Base-by-base conservation (phyloP, 2,888 invertebrate genomes). In the Apoderus coryli region DNA sequence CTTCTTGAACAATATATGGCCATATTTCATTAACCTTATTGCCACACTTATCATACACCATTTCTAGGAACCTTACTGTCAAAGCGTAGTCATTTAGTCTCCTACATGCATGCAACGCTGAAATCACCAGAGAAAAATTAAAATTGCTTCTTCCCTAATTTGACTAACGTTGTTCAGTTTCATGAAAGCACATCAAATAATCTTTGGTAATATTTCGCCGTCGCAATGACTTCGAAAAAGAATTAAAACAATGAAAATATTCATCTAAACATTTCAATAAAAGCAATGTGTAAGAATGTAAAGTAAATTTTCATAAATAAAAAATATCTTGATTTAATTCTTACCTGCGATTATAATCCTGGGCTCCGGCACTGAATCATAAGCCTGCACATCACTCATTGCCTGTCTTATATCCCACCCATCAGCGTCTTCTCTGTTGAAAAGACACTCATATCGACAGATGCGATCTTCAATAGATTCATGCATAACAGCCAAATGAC, bases 1-100 rank as follows among this genome's bases (percentile, higher is more conserved):
- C 80, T 65, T 93, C 84, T 35, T 86, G 78, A 34, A 90, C 59
- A 39, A 90, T 67, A 56, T 85, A 90, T 1, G 88, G 86, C 53
- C 82, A 90, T 43, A 89, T 76, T 51, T 75, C 74, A n/a, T 70
- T 65, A 3, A 69, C 68, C 40, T 74, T 65, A 33, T 55, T 47
- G 2, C 82, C 88, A 47, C 89, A 88, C 57, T 95, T 93, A 46
- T 76, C 69, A 64, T 84, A 86, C 47, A 92, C 70, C 11, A 81
- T 74, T 60, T 98, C 98, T 35, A 99, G 59, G 50, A 88, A 90
- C 57, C 77, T 59, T 14, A 73, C 62, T 23, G 72, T 64, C 25
- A 76, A 53, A 1, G 75, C 64, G 50, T 67, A 70, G 48, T 77
- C 76, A 52, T 77, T 74, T 10, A 73, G 50, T 29, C 69, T 59